A percentile compares a stretch with the other conserved stretches of the same genome.
Conservation (phyloP, 2,113 vertebrate species). For the Laterallus jamaicensis region DNA sequence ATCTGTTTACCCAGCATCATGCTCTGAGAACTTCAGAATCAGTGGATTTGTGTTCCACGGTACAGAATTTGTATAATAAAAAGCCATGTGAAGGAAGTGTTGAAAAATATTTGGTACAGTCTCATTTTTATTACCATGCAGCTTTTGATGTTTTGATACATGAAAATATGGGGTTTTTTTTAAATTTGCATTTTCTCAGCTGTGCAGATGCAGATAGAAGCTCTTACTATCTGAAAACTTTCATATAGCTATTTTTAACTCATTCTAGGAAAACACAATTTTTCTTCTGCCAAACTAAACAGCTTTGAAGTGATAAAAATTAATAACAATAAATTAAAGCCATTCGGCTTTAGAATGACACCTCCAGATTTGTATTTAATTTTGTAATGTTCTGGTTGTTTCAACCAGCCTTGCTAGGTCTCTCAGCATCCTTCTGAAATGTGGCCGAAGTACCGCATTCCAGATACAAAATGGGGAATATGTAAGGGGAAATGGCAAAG, state of each 20-base stretch:
- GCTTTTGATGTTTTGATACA: background rate
- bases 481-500: background rate
- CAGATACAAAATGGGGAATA: background rate
- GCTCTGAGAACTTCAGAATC: background rate
- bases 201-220: background rate
- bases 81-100: background rate
- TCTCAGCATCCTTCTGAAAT: accelerated
- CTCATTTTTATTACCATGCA: background rate
- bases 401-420: background rate
- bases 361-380: background rate
- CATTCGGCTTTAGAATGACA: background rate
- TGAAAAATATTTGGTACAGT: background rate
- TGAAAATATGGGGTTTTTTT: background rate
- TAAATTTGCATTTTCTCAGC: background rate
- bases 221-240: background rate
- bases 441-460: background rate
- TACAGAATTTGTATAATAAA: background rate
- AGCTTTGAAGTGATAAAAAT: background rate
- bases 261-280: background rate
- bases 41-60: background rate
- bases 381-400: background rate
- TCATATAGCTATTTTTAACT: background rate
- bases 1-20: background rate
- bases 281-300: background rate
- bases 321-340: constrained; percentile 8